Evolutionary conservation across 2,113 vertebrate genomes (phyloP).

Genomic region (Tetrax tetrax): DNA sequence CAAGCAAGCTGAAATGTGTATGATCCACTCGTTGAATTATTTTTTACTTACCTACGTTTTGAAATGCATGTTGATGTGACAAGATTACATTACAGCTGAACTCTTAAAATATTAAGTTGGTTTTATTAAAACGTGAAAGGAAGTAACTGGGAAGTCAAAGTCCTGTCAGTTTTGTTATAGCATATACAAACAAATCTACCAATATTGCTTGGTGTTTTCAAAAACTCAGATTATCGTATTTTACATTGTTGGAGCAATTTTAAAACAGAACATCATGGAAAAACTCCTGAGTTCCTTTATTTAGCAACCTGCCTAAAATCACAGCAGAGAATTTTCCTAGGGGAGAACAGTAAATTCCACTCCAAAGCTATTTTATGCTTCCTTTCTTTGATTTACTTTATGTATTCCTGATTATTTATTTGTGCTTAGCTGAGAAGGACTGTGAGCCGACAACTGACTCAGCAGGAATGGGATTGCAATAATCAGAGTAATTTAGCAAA

Average conservation of each 20-base stretch:
- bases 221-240: background rate
- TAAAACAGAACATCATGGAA: background rate
- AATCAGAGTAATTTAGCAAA: slow-evolving; percentile 34
- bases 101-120: background rate
- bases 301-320: background rate
- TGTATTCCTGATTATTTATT: slow-evolving; percentile 33
- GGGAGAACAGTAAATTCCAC: background rate
- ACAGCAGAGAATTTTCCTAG: background rate
- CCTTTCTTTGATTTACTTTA: background rate
- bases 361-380: background rate
- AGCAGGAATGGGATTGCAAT: background rate
- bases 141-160: background rate
- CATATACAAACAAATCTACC: background rate
- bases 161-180: background rate
- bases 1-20: background rate
- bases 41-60: background rate
- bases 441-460: slow-evolving; percentile 31
- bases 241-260: background rate
- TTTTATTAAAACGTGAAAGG: slow-evolving; percentile 6
- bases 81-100: slow-evolving; percentile 17
- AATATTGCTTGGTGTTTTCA: background rate
- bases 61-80: background rate
- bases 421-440: background rate
- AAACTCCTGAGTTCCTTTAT: background rate
- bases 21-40: background rate